Percentiles rank a stretch among this genome's conserved stretches.
phyloP scores from a whole-genome alignment of 2,113 vertebrate genomes.

The Tragelaphus imberbis region DNA sequence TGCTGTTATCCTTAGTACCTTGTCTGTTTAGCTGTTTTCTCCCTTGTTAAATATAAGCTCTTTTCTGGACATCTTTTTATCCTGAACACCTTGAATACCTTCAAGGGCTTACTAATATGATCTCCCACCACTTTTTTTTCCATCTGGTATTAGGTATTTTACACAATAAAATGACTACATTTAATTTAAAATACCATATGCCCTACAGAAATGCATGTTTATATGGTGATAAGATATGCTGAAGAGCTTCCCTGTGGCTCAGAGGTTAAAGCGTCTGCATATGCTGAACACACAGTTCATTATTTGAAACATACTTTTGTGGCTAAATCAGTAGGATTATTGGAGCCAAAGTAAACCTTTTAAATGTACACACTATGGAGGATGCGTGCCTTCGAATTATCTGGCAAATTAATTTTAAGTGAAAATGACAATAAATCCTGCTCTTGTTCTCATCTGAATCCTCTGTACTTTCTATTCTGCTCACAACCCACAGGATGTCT shows the following conservation, averaged over 20 bases:
- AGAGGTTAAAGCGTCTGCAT: neutral
- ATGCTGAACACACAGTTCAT: neutral
- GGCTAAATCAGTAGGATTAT: conserved; percentile 68
- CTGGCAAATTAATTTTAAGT: conserved; percentile 66
- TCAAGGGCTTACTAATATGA: neutral
- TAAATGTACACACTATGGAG: conserved; percentile 52
- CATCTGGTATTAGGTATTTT: neutral
- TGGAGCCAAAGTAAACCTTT: conserved; percentile 73
- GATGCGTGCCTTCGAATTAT: conserved; percentile 58
- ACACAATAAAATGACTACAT: neutral
- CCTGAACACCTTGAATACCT: neutral
- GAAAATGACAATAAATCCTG: conserved; percentile 49
- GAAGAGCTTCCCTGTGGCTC: neutral
- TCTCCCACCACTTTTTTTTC: neutral
- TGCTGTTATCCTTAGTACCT: neutral
- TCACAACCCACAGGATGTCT: neutral
- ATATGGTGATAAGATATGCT: neutral
- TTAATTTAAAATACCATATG: conserved; percentile 19
- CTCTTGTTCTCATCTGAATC: conserved; percentile 66
- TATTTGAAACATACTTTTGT: conserved; percentile 53
- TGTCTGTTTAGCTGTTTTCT: neutral
- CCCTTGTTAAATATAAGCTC: neutral
- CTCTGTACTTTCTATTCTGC: neutral
- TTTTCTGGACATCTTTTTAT: neutral
- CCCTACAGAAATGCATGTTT: conserved; percentile 26